Conservation (phyloP, 2,888 invertebrate genomes). For the Dryadula phaetusa region DNA sequence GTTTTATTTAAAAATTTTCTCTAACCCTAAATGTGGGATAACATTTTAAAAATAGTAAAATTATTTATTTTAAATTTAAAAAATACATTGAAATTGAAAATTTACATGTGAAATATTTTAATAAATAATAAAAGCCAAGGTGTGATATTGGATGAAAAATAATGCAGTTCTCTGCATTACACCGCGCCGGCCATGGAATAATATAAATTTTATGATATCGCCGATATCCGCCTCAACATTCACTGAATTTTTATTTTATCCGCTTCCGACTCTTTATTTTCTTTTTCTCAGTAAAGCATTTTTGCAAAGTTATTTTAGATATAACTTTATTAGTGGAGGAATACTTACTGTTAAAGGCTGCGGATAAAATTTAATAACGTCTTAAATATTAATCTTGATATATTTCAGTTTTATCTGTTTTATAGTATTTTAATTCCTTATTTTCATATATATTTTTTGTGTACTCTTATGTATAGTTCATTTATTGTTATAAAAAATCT, state of each 20-base stretch:
- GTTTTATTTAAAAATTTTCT: too few species aligned
- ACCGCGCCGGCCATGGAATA: constrained; percentile 46
- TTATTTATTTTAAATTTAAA: too few species aligned
- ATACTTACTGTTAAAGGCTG: constrained; percentile 4
- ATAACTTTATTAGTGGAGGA: constrained; percentile 12
- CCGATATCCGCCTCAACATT: constrained; percentile 50
- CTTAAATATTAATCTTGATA: background rate
- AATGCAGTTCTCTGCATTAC: constrained; percentile 54
- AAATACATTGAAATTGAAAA: constrained; percentile 13
- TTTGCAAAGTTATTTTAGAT: constrained; percentile 19
- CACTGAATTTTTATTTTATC: constrained; percentile 40
- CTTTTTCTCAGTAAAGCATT: constrained; percentile 23
- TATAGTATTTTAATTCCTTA: background rate
- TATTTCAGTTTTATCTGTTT: background rate
- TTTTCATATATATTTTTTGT: background rate
- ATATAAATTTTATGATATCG: constrained; percentile 56
- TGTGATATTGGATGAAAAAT: constrained; percentile 64
- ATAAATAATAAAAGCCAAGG: constrained; percentile 59
- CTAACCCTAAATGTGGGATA: too few species aligned
- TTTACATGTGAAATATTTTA: constrained; percentile 54
- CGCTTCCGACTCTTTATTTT: constrained; percentile 27
- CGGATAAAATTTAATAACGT: constrained; percentile 5
- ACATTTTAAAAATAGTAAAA: too few species aligned
- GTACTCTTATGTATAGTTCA: too few species aligned
- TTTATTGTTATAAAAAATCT: too few species aligned